Evolutionary conservation across 2,888 invertebrate species (phyloP).

Genomic region (Argyresthia goedartella): DNA sequence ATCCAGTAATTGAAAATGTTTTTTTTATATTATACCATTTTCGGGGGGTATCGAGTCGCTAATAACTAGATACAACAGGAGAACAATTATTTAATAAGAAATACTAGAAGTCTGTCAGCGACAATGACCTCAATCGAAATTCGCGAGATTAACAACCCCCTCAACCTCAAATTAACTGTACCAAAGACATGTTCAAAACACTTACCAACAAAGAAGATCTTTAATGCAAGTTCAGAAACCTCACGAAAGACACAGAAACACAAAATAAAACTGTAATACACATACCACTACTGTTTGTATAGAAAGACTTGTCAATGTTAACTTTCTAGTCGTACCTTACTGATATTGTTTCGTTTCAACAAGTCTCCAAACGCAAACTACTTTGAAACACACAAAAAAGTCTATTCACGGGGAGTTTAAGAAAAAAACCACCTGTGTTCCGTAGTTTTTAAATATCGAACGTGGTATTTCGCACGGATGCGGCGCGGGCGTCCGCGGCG

Average conservation of each 20-base stretch:
- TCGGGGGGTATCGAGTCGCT: too few species aligned
- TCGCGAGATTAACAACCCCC: neutral
- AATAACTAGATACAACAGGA: too few species aligned
- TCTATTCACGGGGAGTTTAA: conserved; percentile 22
- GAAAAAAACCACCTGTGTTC: conserved; percentile 28
- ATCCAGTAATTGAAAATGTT: too few species aligned
- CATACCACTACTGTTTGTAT: conserved; percentile 27
- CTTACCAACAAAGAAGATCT: neutral
- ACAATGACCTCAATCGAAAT: neutral
- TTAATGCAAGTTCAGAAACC: conserved; percentile 22
- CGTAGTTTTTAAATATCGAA: conserved; percentile 19
- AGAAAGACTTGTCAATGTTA: conserved; percentile 29
- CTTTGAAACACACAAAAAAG: conserved; percentile 14
- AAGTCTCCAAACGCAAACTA: neutral
- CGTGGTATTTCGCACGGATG: conserved; percentile 8
- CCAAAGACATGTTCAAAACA: neutral
- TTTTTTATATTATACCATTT: too few species aligned
- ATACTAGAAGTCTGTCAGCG: neutral
- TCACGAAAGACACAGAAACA: conserved; percentile 25
- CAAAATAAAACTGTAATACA: conserved; percentile 32
- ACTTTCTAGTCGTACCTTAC: conserved; percentile 35
- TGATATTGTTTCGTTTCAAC: conserved; percentile 8
- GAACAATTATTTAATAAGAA: too few species aligned
- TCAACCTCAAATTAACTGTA: neutral
- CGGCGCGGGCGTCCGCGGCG: conserved; percentile 18